Evolutionary conservation across 2,113 vertebrate species (phyloP).

Genomic region (Chauna torquata): DNA sequence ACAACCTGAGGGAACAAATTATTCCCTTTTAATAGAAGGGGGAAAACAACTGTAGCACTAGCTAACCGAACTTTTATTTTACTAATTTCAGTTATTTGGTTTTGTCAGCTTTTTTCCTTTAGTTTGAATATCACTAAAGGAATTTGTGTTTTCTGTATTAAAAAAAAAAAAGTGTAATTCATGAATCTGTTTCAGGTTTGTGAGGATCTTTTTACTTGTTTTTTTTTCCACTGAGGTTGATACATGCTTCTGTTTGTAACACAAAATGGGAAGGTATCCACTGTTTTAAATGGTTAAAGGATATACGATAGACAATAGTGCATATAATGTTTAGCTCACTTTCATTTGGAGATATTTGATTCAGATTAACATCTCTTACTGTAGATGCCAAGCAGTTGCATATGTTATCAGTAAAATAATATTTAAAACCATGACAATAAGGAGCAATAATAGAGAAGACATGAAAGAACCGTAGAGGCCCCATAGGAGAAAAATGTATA

Average conservation of each 20-base stretch:
- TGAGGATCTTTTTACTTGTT: neutral
- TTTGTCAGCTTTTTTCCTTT: neutral
- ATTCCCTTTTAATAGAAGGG: neutral
- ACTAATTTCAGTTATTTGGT: neutral
- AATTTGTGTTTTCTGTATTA: neutral
- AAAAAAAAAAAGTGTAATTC: neutral
- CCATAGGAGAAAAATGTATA: neutral
- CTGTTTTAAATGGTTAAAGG: neutral
- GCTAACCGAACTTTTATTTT: neutral
- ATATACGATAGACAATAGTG: neutral
- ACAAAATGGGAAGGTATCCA: neutral
- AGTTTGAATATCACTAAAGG: neutral
- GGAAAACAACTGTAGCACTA: neutral
- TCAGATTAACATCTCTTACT: neutral
- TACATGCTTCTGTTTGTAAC: neutral
- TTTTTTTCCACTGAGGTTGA: neutral
- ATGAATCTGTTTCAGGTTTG: neutral
- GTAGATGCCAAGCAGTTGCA: neutral
- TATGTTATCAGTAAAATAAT: neutral
- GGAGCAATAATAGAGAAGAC: neutral
- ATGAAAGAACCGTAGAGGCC: neutral
- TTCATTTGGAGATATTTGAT: neutral
- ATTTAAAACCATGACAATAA: neutral
- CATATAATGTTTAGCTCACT: neutral
- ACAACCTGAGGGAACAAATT: slow-evolving; percentile 47